phyloP scores from a whole-genome alignment of 2,113 vertebrate genomes.

The Rhadina sibilatrix region DNA sequence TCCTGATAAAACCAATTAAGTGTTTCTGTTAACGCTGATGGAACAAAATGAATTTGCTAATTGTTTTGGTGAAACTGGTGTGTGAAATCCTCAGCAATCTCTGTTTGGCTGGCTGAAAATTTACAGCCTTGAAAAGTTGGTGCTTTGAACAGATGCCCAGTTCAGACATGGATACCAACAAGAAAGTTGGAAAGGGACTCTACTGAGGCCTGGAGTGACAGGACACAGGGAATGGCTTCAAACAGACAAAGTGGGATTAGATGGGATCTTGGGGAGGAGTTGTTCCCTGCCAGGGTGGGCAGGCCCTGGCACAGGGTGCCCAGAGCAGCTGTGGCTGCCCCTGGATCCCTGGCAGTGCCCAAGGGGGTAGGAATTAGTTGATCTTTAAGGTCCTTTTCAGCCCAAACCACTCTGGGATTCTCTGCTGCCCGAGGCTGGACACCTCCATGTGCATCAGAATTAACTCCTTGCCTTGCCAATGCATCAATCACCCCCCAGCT shows the following conservation, averaged over 20 bases:
- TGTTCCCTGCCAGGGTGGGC: background rate
- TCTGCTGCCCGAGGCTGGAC: background rate
- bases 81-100: background rate
- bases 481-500: background rate
- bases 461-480: background rate
- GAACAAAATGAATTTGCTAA: background rate
- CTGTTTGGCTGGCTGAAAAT: background rate
- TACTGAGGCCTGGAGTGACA: fast-evolving
- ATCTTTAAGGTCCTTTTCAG: background rate
- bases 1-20: background rate
- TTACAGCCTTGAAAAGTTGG: background rate
- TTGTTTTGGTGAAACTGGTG: background rate
- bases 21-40: background rate
- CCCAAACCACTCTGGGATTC: background rate
- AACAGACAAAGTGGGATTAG: fast-evolving
- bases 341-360: background rate
- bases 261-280: background rate
- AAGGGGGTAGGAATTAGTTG: fast-evolving
- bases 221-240: background rate
- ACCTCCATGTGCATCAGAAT: background rate
- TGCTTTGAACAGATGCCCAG: background rate
- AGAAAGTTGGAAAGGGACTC: background rate
- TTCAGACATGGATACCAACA: background rate
- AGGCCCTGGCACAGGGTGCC: background rate
- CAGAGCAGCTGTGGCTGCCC: background rate